These are phyloP conservation scores for Poeciliopsis presidionis DNA, from an alignment of 2,797 vertebrate genomes.

Conservation along the genomic window DNA sequence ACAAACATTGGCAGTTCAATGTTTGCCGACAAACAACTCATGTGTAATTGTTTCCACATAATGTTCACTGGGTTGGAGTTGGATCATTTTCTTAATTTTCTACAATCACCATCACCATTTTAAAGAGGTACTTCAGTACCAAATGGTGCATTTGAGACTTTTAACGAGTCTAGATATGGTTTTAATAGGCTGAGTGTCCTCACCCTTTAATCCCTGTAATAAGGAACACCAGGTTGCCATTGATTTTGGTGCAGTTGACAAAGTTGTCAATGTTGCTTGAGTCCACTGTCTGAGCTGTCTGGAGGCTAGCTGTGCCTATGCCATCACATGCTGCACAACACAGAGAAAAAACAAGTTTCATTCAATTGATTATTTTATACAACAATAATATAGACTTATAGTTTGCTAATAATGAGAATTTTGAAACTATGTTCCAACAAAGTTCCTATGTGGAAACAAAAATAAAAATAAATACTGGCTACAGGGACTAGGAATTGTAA, in stretches of 20 bases:
- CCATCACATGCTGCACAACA: conserved; percentile 90
- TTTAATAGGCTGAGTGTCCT: conserved; percentile 36
- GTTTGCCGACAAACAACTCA: neutral
- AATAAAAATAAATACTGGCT: too few relatives aligned
- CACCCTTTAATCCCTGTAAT: conserved; percentile 98
- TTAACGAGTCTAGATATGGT: neutral
- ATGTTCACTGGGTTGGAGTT: neutral
- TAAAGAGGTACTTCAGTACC: neutral
- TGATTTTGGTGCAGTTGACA: conserved; percentile 99
- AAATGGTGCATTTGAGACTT: neutral
- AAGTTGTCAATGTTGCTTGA: conserved; percentile 98
- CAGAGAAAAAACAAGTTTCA: neutral
- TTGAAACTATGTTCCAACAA: neutral
- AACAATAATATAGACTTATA: neutral
- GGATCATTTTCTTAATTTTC: neutral
- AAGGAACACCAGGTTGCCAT: conserved; percentile 97
- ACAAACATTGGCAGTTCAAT: neutral
- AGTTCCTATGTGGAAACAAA: neutral
- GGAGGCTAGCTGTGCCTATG: conserved; percentile 92
- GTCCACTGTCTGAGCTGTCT: conserved; percentile 93
- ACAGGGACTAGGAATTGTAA: too few relatives aligned
- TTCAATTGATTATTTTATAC: neutral
- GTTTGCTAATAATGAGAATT: neutral
- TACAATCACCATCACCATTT: neutral
- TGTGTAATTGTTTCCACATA: neutral